Percentiles rank a stretch among this genome's conserved stretches.
Conservation (phyloP, 1,140 invertebrate species). For the Schlechtendalia chinensis region DNA sequence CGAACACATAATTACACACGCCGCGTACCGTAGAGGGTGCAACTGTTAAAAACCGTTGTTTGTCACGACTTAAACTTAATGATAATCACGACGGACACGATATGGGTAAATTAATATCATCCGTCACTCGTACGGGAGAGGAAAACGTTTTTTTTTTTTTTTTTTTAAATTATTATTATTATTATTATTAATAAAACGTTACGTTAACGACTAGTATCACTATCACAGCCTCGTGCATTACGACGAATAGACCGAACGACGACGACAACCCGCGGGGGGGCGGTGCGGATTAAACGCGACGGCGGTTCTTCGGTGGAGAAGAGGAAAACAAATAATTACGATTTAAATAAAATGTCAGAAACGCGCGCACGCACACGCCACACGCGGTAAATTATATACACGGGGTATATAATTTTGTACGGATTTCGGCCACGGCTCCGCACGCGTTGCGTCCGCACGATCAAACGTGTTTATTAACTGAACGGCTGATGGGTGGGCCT, state of each 20-base stretch:
- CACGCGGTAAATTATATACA: too few relatives aligned
- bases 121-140: background rate
- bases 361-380: background rate
- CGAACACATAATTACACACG: constrained; percentile 51
- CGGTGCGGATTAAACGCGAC: too few relatives aligned
- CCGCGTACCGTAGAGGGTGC: background rate
- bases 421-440: too few relatives aligned
- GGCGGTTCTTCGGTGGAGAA: too few relatives aligned
- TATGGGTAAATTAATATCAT: background rate
- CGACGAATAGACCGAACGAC: too few relatives aligned
- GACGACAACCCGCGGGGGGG: too few relatives aligned
- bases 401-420: too few relatives aligned
- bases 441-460: too few relatives aligned
- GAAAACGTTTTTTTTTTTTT: background rate
- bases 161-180: too few relatives aligned
- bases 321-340: too few relatives aligned
- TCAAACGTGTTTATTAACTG: too few relatives aligned
- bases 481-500: constrained; percentile 39
- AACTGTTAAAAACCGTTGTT: background rate
- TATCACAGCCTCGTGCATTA: constrained; percentile 43
- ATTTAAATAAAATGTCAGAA: too few relatives aligned
- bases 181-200: background rate
- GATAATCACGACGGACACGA: background rate
- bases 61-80: background rate
- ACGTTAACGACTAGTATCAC: constrained; percentile 46